Evolutionary conservation across 2,888 invertebrate species (phyloP), one percentile per base, ranked within the genome.

Genomic region (Ichneumon xanthorius): DNA sequence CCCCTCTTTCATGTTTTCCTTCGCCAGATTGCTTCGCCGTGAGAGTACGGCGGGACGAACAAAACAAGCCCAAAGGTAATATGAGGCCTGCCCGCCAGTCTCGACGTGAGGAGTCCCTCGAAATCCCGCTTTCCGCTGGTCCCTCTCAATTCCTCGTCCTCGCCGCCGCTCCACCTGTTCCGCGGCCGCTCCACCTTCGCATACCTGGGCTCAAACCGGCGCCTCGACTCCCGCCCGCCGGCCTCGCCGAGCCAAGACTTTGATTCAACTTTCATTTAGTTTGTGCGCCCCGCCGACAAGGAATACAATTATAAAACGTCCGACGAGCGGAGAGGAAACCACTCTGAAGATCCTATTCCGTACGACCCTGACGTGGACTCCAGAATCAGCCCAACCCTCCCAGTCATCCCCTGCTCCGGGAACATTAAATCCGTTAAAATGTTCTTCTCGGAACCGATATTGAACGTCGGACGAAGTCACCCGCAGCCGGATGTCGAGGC

Each of bases 241-340:
- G 30, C 30, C 14, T 61, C 61, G 26, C 30, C 84, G 78, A 87
- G 88, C 86, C 85, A 86, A 83, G 88, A 90, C 89, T 92, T 91
- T 90, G 90, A 91, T 91, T 90, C 89, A 89, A 90, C 89, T 91
- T 91, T 90, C 89, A 90, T 91, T 91, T 90, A 90, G 89, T 91
- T 90, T 88, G 89, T 87, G 88, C 65, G 79, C 80, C 81, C 30
- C 85, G 71, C 79, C 87, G 86, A 85, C 85, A 84, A 88, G 88
- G 90, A 91, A 91, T 91, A 92, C 90, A 90, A 91, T 92, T 92
- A 91, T 88, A 88, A 58, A 89, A 88, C 75, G 87, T 89, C 87
- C 65, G 58, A 53, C 19, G 71, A 71, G 37, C 11, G 50, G 40
- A 40, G 37, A 16, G 30, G 40, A 22, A 61, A 61, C 61, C 61